These are phyloP conservation scores for Hypolimnas misippus DNA, from an alignment of 2,888 invertebrate genomes.

Conservation along the genomic window DNA sequence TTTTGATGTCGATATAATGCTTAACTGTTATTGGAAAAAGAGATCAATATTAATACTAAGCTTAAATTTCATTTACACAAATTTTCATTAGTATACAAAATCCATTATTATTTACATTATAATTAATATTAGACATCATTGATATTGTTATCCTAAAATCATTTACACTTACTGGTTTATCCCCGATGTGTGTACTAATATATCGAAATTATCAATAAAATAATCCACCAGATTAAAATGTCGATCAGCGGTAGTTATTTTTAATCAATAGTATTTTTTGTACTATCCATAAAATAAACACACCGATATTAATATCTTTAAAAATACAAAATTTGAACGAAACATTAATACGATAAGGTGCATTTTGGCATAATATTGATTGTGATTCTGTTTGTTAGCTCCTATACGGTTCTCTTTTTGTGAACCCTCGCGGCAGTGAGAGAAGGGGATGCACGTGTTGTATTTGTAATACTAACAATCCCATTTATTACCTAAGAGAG, in stretches of 20 bases:
- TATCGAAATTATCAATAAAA: constrained; percentile 62
- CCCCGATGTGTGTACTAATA: constrained; percentile 52
- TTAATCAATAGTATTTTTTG: constrained; percentile 70
- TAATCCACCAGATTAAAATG: constrained; percentile 65
- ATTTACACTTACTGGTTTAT: background rate
- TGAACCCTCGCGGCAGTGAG: constrained; percentile 29
- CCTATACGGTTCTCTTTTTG: constrained; percentile 23
- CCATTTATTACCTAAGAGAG: constrained; percentile 38
- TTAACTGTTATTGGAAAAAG: no score
- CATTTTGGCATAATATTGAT: constrained; percentile 14
- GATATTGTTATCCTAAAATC: no score
- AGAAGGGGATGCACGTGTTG: constrained; percentile 50
- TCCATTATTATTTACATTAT: no score
- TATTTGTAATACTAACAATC: constrained; percentile 45
- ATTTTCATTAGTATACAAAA: no score
- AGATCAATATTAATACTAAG: no score
- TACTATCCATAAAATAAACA: constrained; percentile 58
- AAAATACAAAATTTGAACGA: background rate
- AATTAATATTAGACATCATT: no score
- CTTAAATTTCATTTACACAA: no score
- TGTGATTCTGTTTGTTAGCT: constrained; percentile 10
- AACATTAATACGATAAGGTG: background rate
- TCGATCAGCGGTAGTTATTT: constrained; percentile 55
- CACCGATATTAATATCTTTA: background rate
- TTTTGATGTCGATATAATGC: no score